A percentile compares a stretch with the other conserved stretches of the same genome.
Conservation (phyloP, 2,797 vertebrate genomes). For the Garrulus glandarius region DNA sequence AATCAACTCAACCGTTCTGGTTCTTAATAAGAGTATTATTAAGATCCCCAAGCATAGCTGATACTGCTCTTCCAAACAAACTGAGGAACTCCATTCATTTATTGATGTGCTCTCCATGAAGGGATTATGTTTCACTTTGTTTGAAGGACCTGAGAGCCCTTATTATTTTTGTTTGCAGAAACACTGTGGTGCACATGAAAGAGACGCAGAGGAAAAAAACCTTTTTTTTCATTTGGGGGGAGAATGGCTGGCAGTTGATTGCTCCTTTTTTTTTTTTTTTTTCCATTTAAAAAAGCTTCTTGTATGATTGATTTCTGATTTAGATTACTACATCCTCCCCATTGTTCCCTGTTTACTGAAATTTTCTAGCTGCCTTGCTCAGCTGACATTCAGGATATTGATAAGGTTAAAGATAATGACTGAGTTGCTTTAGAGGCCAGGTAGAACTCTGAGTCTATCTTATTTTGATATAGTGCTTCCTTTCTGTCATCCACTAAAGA, state of each 20-base stretch:
- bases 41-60: constrained; percentile 56
- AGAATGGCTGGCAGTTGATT: constrained; percentile 9
- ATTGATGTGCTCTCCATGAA: constrained; percentile 55
- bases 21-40: constrained; percentile 64
- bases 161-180: constrained; percentile 77
- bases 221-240: not conserved
- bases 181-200: constrained; percentile 66
- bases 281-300: constrained; percentile 57
- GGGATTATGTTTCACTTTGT: constrained; percentile 69
- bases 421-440: not conserved
- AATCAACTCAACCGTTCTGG: constrained; percentile 48
- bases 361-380: constrained; percentile 8
- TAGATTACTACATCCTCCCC: constrained; percentile 40
- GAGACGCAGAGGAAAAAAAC: not conserved
- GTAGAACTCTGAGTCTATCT: not conserved
- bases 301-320: constrained; percentile 68
- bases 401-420: constrained; percentile 24
- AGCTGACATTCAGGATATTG: constrained; percentile 29
- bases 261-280: constrained; percentile 2
- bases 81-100: constrained; percentile 6
- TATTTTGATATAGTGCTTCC: not conserved
- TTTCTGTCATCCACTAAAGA: not conserved
- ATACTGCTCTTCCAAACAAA: constrained; percentile 34
- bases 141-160: constrained; percentile 66
- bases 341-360: constrained; percentile 52